phyloP scores from a whole-genome alignment of 2,888 invertebrate genomes.

The Limnephilus rhombicus region DNA sequence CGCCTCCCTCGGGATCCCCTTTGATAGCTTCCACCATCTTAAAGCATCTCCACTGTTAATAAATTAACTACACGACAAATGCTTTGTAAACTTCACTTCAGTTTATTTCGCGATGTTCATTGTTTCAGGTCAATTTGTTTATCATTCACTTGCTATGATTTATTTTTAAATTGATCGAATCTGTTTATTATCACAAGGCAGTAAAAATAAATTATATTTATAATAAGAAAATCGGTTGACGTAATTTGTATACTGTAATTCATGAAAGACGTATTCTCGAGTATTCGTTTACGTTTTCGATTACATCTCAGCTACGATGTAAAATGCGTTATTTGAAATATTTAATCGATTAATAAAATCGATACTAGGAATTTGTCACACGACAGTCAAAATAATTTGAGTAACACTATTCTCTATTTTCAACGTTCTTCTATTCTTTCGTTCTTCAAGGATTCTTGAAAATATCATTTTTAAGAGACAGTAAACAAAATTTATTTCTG shows the following conservation, averaged over 20 bases:
- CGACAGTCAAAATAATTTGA: no score
- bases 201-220: not conserved
- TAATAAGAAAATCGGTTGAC: not conserved
- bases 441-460: no score
- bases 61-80: not conserved
- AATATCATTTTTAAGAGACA: no score
- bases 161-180: not conserved
- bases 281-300: not conserved
- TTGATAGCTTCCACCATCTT: conserved; percentile 53
- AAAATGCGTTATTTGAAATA: no score
- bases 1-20: conserved; percentile 72
- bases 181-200: not conserved
- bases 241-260: not conserved
- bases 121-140: not conserved
- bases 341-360: no score
- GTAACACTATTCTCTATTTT: no score
- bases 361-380: no score
- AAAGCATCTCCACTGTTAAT: conserved; percentile 14
- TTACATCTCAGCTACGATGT: no score
- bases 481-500: no score
- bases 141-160: not conserved
- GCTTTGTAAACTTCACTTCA: conserved; percentile 14
- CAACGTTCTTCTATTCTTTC: no score
- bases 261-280: not conserved
- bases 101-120: not conserved